phyloP scores from a whole-genome alignment of 1,140 invertebrate genomes.

The Aphidius gifuensis region DNA sequence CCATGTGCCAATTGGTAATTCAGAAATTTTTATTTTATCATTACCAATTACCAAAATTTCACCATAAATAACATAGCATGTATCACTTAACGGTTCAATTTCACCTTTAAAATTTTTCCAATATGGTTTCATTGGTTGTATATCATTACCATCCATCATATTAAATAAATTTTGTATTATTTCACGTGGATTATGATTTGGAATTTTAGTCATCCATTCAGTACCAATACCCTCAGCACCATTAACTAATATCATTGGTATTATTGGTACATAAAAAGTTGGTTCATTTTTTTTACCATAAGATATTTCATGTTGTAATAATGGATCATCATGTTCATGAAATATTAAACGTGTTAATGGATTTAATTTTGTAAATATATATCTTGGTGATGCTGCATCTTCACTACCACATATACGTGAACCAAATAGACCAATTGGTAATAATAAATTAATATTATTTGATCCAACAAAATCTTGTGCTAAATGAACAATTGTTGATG shows the following conservation, averaged over 20 bases:
- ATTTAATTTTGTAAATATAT: conserved; percentile 92
- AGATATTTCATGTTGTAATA: conserved; percentile 87
- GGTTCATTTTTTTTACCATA: conserved; percentile 96
- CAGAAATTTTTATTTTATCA: conserved; percentile 93
- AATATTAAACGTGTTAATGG: conserved; percentile 84
- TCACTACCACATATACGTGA: conserved; percentile 85
- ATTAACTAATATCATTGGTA: conserved; percentile 96
- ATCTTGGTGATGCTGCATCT: conserved; percentile 95
- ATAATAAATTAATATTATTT: conserved; percentile 96
- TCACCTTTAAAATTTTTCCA: conserved; percentile 91
- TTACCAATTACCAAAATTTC: conserved; percentile 79
- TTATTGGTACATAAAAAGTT: conserved; percentile 89
- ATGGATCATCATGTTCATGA: conserved; percentile 83
- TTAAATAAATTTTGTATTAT: conserved; percentile 80
- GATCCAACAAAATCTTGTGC: conserved; percentile 98
- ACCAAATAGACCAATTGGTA: conserved; percentile 97
- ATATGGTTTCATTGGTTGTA: conserved; percentile 79
- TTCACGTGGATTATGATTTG: conserved; percentile 93
- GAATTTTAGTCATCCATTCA: conserved; percentile 98
- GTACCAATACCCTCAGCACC: conserved; percentile 98
- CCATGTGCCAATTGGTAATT: conserved; percentile 91
- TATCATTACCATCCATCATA: conserved; percentile 82
- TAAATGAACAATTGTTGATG: conserved; percentile 94
- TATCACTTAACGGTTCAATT: conserved; percentile 71
- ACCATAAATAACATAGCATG: conserved; percentile 71